Percentiles rank a stretch among this genome's conserved stretches.
Conservation (phyloP, 2,113 vertebrate genomes). For the Rhea americana region DNA sequence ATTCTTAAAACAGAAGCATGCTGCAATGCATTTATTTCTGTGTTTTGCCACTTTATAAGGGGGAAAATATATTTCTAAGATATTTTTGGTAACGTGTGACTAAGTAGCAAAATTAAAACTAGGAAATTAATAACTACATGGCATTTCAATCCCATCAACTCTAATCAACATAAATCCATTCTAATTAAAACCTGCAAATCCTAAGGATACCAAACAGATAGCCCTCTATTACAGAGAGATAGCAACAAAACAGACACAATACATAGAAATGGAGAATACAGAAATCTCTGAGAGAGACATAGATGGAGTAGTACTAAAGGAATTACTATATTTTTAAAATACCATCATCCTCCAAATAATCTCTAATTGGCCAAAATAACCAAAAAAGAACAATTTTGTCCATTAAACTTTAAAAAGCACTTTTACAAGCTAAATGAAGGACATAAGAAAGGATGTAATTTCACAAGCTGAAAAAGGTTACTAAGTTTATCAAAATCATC, state of each 20-base stretch:
- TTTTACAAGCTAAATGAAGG: conserved; percentile 2
- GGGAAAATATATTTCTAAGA: conserved; percentile 47
- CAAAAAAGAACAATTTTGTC: not conserved
- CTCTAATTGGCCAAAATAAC: not conserved
- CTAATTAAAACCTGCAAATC: conserved; percentile 72
- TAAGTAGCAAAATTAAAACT: conserved; percentile 70
- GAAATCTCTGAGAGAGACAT: not conserved
- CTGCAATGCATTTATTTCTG: conserved; percentile 21
- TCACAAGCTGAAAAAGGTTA: conserved; percentile 23
- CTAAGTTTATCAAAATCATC: conserved; percentile 5
- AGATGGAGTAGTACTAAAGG: conserved; percentile 16
- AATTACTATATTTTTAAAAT: not conserved
- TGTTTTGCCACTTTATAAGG: conserved; percentile 49
- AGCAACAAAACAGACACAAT: not conserved
- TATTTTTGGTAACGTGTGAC: conserved; percentile 63
- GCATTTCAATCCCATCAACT: conserved; percentile 62
- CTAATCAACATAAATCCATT: conserved; percentile 71
- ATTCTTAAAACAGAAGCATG: conserved; percentile 20
- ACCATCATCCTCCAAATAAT: not conserved
- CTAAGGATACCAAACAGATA: conserved; percentile 57
- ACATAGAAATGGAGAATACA: conserved; percentile 3
- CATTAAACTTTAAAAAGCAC: conserved; percentile 4
- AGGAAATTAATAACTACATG: conserved; percentile 61
- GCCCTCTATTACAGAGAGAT: conserved; percentile 43
- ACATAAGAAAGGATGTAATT: conserved; percentile 3